Conservation (phyloP, 1,140 invertebrate genomes). For the Trichonephila clavipes region DNA sequence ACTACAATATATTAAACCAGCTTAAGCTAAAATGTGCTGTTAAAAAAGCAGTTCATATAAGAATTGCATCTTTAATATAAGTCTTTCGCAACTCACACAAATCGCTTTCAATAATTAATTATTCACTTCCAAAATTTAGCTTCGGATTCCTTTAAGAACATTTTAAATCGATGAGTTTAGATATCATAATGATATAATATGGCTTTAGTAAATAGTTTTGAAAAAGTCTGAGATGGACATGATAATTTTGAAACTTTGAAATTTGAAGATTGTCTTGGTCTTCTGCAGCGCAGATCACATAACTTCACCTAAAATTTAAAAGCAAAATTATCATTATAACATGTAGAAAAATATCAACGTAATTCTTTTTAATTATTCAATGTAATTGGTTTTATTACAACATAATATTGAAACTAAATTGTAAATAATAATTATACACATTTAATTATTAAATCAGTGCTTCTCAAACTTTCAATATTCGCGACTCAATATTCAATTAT, state of each 20-base stretch:
- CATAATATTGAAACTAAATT: no score
- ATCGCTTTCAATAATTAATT: neutral
- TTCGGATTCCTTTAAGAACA: neutral
- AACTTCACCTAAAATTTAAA: neutral
- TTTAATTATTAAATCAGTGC: no score
- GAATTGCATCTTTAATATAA: neutral
- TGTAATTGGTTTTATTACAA: no score
- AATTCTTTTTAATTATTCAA: no score
- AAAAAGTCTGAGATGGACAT: neutral
- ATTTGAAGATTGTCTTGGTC: neutral
- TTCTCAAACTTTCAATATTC: no score
- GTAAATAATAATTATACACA: no score
- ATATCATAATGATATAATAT: neutral
- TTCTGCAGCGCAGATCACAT: neutral
- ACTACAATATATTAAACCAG: neutral
- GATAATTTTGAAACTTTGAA: conserved; percentile 5
- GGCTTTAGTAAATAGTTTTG: neutral
- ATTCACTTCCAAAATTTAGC: neutral
- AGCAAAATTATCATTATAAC: neutral
- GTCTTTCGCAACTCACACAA: neutral
- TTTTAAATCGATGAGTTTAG: neutral
- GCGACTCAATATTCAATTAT: no score
- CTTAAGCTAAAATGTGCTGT: neutral
- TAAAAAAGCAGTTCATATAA: neutral
- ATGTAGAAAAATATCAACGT: no score